These are phyloP conservation scores for Lithobius niger DNA, from an alignment of 1,140 invertebrate genomes.

Conservation along the genomic window DNA sequence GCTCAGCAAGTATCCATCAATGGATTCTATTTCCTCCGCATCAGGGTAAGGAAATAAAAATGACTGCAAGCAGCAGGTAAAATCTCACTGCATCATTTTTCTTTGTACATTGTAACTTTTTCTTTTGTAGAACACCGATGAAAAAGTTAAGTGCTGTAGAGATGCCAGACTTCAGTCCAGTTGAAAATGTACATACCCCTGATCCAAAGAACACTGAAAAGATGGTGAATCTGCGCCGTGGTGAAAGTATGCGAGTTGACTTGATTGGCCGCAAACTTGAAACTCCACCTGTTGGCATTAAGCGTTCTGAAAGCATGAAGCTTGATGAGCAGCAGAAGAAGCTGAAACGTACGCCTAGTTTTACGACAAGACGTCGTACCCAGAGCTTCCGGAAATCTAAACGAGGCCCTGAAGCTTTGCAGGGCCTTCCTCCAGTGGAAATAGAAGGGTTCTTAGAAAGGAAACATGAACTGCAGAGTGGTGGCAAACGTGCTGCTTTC, in stretches of 20 bases:
- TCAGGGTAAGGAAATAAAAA: slow-evolving; percentile 13
- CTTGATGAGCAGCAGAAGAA: slow-evolving; percentile 34
- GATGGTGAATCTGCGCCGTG: background rate
- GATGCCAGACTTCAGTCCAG: slow-evolving; percentile 52
- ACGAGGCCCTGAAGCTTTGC: slow-evolving; percentile 36
- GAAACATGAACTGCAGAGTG: slow-evolving; percentile 85
- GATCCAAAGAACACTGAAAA: background rate
- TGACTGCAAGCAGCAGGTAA: no score
- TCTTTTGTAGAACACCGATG: background rate
- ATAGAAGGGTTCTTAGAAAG: slow-evolving; percentile 83
- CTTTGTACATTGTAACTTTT: no score
- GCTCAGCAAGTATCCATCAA: slow-evolving; percentile 3
- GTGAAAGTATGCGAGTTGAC: background rate
- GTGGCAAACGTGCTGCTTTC: slow-evolving; percentile 85
- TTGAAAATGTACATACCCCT: slow-evolving; percentile 63
- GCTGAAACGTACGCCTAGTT: slow-evolving; percentile 76
- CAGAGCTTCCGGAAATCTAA: slow-evolving; percentile 73
- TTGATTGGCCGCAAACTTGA: background rate
- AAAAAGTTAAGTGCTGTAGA: background rate
- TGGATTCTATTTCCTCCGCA: slow-evolving; percentile 1
- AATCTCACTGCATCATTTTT: no score
- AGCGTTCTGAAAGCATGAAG: slow-evolving; percentile 24
- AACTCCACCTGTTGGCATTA: slow-evolving; percentile 6
- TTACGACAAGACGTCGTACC: slow-evolving; percentile 72
- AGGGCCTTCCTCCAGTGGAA: slow-evolving; percentile 71